phyloP scores from a whole-genome alignment of 2,797 vertebrate genomes.

The Spea hammondii region DNA sequence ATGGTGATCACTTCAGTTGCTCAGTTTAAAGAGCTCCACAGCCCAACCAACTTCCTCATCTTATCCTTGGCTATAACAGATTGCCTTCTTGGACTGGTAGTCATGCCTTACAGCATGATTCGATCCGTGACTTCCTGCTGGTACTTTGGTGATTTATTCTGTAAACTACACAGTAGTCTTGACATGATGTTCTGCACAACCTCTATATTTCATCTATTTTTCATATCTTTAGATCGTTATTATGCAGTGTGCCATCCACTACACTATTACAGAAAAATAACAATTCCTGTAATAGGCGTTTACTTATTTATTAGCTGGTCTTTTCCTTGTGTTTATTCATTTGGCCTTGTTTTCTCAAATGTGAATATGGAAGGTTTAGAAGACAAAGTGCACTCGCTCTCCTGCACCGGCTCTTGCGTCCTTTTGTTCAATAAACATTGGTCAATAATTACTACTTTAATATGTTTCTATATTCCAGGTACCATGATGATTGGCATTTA shows the following conservation, averaged over 20 bases:
- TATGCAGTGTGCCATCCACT: constrained; percentile 51
- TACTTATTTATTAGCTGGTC: constrained; percentile 53
- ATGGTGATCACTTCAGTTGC: constrained; percentile 50
- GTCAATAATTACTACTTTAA: constrained; percentile 49
- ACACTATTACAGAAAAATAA: constrained; percentile 55
- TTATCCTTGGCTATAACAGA: constrained; percentile 54
- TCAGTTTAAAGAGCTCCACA: constrained; percentile 58
- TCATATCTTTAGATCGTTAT: constrained; percentile 56
- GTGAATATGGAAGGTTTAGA: constrained; percentile 51
- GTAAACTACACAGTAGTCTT: constrained; percentile 53
- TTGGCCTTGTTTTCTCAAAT: constrained; percentile 54
- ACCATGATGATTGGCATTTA: constrained; percentile 53
- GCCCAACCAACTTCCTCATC: constrained; percentile 59
- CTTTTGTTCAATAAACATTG: constrained; percentile 58
- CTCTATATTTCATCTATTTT: constrained; percentile 57
- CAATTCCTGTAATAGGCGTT: constrained; percentile 14
- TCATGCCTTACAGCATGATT: constrained; percentile 57
- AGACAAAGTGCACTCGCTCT: constrained; percentile 26
- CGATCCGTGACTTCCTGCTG: constrained; percentile 56
- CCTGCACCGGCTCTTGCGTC: constrained; percentile 53
- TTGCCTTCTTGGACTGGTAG: constrained; percentile 52
- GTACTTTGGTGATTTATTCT: constrained; percentile 54
- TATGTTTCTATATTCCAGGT: constrained; percentile 59
- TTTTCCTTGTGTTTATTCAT: constrained; percentile 53
- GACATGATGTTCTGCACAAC: constrained; percentile 52